Conservation (phyloP, 2,888 invertebrate genomes). For the Patella ulyssiponensis region DNA sequence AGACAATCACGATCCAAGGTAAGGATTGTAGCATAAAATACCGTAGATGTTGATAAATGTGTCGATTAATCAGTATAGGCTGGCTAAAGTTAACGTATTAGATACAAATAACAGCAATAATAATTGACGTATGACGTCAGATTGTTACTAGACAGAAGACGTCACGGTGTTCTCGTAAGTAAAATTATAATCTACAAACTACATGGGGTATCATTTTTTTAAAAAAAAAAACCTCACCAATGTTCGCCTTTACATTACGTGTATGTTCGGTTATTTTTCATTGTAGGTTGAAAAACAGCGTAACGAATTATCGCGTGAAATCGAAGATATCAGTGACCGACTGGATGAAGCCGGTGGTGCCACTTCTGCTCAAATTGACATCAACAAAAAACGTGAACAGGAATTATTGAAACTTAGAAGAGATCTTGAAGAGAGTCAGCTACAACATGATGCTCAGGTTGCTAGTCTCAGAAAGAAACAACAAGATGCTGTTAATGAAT, state of each 20-base stretch:
- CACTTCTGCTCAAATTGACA: slow-evolving; percentile 86
- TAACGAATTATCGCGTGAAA: slow-evolving; percentile 94
- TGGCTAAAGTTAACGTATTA: no score
- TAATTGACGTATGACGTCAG: no score
- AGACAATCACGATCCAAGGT: slow-evolving; percentile 95
- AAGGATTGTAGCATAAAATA: background rate
- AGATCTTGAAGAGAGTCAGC: background rate
- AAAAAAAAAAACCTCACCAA: no score
- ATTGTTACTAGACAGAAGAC: no score
- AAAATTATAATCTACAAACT: no score
- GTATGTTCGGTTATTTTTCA: background rate
- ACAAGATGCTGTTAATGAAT: background rate
- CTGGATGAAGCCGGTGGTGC: slow-evolving; percentile 97
- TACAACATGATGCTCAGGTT: background rate
- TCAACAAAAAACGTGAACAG: slow-evolving; percentile 83
- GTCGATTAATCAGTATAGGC: no score
- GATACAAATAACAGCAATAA: no score
- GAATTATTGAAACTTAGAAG: background rate
- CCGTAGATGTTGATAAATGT: no score
- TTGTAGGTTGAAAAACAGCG: slow-evolving; percentile 87
- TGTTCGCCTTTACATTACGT: no score
- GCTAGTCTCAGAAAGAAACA: background rate
- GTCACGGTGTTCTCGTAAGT: no score
- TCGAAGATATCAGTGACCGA: slow-evolving; percentile 80
- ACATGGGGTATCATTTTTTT: no score